Conservation (phyloP, 1,140 invertebrate genomes). For the Drosophila sturtevanti region DNA sequence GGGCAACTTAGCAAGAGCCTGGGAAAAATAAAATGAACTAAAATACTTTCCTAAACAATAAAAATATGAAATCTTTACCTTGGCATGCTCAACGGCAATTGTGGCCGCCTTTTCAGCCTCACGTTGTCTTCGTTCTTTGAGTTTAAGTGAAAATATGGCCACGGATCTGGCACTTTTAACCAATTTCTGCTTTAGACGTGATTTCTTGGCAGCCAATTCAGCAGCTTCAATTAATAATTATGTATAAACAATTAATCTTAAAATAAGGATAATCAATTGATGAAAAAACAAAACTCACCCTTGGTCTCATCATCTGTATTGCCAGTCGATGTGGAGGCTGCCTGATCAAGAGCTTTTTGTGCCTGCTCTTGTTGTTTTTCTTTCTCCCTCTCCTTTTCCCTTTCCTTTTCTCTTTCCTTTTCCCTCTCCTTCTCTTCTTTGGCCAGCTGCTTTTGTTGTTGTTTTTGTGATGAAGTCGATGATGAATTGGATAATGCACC, state of each 20-base stretch:
- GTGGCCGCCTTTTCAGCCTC: slow-evolving; percentile 87
- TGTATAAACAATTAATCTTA: background rate
- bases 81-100: slow-evolving; percentile 82
- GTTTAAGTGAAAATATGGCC: slow-evolving; percentile 91
- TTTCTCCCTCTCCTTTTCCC: slow-evolving; percentile 31
- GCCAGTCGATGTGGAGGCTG: slow-evolving; percentile 53
- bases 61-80: slow-evolving; percentile 43
- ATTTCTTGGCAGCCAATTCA: slow-evolving; percentile 87
- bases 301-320: slow-evolving; percentile 78
- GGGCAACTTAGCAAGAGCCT: slow-evolving; percentile 76
- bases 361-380: slow-evolving; percentile 36
- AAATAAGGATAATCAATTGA: background rate
- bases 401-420: slow-evolving; percentile 39
- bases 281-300: slow-evolving; percentile 39
- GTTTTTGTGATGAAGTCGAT: slow-evolving; percentile 65
- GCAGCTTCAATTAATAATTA: slow-evolving; percentile 69
- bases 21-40: background rate
- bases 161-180: slow-evolving; percentile 92
- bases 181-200: slow-evolving; percentile 84
- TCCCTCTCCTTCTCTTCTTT: slow-evolving; percentile 43
- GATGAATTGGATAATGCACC: slow-evolving; percentile 76
- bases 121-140: slow-evolving; percentile 89
- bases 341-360: slow-evolving; percentile 33
- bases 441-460: slow-evolving; percentile 58
- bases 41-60: too few relatives aligned